A percentile compares a stretch with the other conserved stretches of the same genome.
phyloP scores from a whole-genome alignment of 30 jellyfish, hydroid and myxozoan species.

The Chrysaora quinquecirrha region DNA sequence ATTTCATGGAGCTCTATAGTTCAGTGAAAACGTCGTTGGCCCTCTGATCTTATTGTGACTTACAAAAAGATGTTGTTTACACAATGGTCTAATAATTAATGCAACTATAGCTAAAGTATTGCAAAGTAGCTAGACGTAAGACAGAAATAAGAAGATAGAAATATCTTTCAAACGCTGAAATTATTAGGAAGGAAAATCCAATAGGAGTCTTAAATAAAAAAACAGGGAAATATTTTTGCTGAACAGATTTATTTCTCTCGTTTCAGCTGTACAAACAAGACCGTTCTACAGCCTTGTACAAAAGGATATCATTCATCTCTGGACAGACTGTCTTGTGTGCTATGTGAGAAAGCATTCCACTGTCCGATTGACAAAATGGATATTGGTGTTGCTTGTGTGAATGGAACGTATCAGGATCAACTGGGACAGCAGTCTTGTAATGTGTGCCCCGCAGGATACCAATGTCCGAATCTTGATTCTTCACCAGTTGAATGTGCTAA shows the following conservation, averaged over 20 bases:
- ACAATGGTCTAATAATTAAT: too few species aligned
- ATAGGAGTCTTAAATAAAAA: too few species aligned
- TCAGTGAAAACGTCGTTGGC: too few species aligned
- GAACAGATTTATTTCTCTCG: neutral
- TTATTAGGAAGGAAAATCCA: too few species aligned
- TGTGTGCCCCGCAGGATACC: conserved; percentile 68
- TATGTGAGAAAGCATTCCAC: conserved; percentile 69
- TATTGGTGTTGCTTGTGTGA: conserved; percentile 41
- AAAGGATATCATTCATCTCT: conserved; percentile 40
- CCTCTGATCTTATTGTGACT: too few species aligned
- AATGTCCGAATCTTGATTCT: conserved; percentile 37
- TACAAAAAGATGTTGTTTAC: too few species aligned
- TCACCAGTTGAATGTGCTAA: conserved; percentile 58
- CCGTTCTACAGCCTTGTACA: conserved; percentile 36
- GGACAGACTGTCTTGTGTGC: conserved; percentile 62
- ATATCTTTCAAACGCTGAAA: too few species aligned
- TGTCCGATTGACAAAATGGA: conserved; percentile 64
- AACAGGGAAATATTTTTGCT: too few species aligned
- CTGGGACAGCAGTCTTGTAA: conserved; percentile 51
- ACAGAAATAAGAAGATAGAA: too few species aligned
- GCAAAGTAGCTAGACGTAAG: too few species aligned
- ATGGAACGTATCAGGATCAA: conserved; percentile 71
- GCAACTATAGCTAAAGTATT: too few species aligned
- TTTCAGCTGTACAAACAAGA: conserved; percentile 45
- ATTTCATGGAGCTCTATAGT: too few species aligned